Evolutionary conservation across 2,888 invertebrate species (phyloP).

Genomic region (Eugnorisma glareosa): DNA sequence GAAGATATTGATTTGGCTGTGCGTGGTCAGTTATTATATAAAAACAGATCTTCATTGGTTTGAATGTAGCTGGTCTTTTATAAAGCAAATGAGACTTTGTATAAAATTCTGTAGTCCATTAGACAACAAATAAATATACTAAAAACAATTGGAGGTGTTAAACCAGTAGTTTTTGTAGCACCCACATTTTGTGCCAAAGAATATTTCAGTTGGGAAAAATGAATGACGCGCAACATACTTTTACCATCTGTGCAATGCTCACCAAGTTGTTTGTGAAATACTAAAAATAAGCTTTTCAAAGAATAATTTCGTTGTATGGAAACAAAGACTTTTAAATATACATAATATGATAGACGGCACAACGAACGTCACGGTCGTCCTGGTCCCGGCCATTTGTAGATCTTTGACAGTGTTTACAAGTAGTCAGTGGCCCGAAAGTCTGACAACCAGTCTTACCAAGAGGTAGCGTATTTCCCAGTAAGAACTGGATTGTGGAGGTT

Average conservation of each 20-base stretch:
- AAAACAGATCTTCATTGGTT: background rate
- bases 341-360: no score
- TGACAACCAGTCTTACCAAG: no score
- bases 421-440: no score
- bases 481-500: no score
- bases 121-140: constrained; percentile 6
- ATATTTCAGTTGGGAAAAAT: constrained; percentile 21
- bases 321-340: no score
- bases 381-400: no score
- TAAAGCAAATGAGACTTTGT: background rate
- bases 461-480: no score
- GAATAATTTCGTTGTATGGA: no score
- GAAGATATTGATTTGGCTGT: background rate
- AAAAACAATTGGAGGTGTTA: constrained; percentile 15
- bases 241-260: background rate
- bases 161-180: constrained; percentile 15
- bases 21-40: no score
- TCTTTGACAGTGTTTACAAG: no score
- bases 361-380: no score
- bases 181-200: constrained; percentile 38
- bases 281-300: background rate
- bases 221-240: background rate
- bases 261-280: background rate
- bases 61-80: background rate
- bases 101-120: constrained; percentile 15